Base-by-base conservation (phyloP, 2,888 invertebrate genomes). In the Stenchaetothrips biformis region DNA sequence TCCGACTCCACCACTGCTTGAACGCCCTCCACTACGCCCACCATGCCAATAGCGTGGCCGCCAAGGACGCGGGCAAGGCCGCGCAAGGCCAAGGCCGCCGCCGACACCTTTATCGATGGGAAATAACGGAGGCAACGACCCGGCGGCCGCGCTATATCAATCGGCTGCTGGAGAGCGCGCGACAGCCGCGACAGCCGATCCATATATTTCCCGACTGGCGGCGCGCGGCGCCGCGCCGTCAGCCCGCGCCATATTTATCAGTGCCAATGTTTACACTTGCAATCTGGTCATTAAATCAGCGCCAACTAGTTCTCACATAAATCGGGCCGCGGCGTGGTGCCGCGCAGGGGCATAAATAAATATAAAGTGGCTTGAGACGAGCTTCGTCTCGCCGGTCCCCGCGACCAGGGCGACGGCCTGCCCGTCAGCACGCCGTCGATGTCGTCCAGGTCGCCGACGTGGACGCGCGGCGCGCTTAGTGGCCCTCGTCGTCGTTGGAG, bases 191-290 rank as follows among this genome's bases (percentile, higher is more conserved):
- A 74, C 21, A 74, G 11, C 67, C 11, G 67, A 74, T 74, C 67
- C 21, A 74, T 74, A 13, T 13, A 21, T 74, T 74, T 74, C 67
- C 21, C 25, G 25, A 37, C 2, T 37, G 37, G 37, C 37, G 37
- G 37, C 37, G 37, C 37, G 37, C n/a, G n/a, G n/a, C n/a, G 67
- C 21, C 67, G 59, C 59, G 25, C 21, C 21, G 21, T 74, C n/a
- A 53, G 53, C 53, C 53, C 13, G 49, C 67, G 67, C 37, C 37
- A 37, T 25, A 74, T 74, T 74, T 74, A 74, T 74, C 67, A 74
- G 67, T 74, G 67, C 67, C 67, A 74, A 74, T 74, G 67, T 74
- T 74, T 74, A 74, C 67, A 74, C 67, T 74, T 74, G 67, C 67
- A 74, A 74, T 74, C 67, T 74, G 21, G 67, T 11, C 67, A 74